Conservation (phyloP, 2,113 vertebrate species). For the Phaetusa simplex region DNA sequence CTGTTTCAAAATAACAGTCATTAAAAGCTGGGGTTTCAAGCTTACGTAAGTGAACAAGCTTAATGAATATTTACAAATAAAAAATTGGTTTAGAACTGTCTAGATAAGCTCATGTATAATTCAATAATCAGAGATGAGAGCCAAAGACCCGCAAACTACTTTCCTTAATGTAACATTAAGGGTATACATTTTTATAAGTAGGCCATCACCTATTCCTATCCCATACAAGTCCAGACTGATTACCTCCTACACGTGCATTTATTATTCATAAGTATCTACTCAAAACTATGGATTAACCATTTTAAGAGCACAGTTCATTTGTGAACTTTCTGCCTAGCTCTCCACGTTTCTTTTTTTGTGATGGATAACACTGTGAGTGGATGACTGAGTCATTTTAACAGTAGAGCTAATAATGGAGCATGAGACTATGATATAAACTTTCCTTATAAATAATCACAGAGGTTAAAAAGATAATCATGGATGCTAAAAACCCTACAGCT, state of each 20-base stretch:
- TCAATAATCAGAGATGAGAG: background rate
- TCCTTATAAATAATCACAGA: background rate
- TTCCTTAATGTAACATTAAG: background rate
- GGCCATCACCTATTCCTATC: background rate
- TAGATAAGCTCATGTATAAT: constrained; percentile 1
- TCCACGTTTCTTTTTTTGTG: background rate
- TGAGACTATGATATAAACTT: background rate
- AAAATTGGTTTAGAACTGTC: background rate
- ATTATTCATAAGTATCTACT: background rate
- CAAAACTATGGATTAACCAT: background rate
- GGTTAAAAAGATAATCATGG: background rate
- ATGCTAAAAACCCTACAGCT: background rate
- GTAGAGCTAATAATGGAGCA: background rate
- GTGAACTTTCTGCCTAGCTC: background rate
- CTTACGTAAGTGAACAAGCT: background rate
- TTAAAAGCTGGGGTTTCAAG: background rate
- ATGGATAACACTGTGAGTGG: background rate
- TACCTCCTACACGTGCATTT: background rate
- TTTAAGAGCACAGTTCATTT: background rate
- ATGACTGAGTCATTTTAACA: background rate
- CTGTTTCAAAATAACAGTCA: background rate
- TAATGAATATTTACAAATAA: background rate
- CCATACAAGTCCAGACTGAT: background rate
- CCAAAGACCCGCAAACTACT: background rate
- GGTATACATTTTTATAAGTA: background rate